These are phyloP conservation scores for Girardinichthys multiradiatus DNA, from an alignment of 2,113 vertebrate genomes.

Conservation along the genomic window DNA sequence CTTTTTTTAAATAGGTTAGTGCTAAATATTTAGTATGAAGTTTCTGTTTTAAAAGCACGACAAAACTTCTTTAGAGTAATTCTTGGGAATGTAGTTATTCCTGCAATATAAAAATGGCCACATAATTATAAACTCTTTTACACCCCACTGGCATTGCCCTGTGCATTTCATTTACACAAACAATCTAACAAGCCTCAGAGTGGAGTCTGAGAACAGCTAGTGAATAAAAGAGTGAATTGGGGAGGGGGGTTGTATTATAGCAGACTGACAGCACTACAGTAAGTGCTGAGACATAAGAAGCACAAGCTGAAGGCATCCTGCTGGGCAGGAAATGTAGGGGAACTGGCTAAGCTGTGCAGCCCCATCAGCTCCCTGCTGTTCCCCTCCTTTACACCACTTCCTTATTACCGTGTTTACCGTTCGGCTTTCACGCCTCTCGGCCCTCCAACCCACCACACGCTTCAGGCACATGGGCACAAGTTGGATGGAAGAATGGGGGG, in stretches of 20 bases:
- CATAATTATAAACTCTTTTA: slow-evolving; percentile 19
- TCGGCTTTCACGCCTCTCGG: slow-evolving; percentile 88
- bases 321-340: slow-evolving; percentile 95
- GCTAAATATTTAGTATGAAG: background rate
- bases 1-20: too few species aligned
- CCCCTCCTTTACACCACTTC: slow-evolving; percentile 90
- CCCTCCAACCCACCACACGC: slow-evolving; percentile 78
- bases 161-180: slow-evolving; percentile 61
- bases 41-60: slow-evolving; percentile 7
- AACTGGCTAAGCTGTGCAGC: slow-evolving; percentile 88
- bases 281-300: slow-evolving; percentile 78
- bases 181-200: slow-evolving; percentile 39
- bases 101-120: slow-evolving; percentile 35
- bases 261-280: slow-evolving; percentile 79
- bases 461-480: slow-evolving; percentile 57
- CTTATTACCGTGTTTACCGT: slow-evolving; percentile 93
- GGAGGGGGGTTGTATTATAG: slow-evolving; percentile 70
- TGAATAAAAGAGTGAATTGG: slow-evolving; percentile 39
- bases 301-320: slow-evolving; percentile 87
- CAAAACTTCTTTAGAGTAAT: slow-evolving; percentile 9
- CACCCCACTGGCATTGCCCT: slow-evolving; percentile 26
- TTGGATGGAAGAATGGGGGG: slow-evolving; percentile 28
- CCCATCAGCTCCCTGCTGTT: slow-evolving; percentile 93
- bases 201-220: slow-evolving; percentile 39
- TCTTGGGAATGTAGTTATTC: slow-evolving; percentile 10